Base-by-base conservation (phyloP, 2,113 vertebrate species). In the Geococcyx californianus region DNA sequence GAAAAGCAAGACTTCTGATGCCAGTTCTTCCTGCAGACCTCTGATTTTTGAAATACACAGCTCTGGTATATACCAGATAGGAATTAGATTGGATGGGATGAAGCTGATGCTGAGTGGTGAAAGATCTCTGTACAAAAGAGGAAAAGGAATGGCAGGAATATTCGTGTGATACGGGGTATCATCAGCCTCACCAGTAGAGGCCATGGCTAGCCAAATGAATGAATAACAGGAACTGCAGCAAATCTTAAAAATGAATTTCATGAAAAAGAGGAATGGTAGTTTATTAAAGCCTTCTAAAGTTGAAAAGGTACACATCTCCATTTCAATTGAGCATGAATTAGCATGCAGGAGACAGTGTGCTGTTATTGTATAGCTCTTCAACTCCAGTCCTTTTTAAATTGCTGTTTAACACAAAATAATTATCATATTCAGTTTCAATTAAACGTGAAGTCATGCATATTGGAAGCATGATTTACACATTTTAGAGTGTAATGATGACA, bases 381-480 rank as follows among this genome's bases (percentile, higher is more conserved):
- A 49, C n/a, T 83, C 56, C 36, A 63, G 20, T 49, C 69, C 47
- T 47, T 76, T 55, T 51, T 24, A 88, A 63, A 81, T 88, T 84
- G 49, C 64, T 78, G 11, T 70, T 93, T 86, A 82, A 79, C n/a
- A 60, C 28, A n/a, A 21, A 87, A 16, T 85, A 83, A 67, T 72
- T 64, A 29, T 15, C 4, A 3, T 77, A 49, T 81, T 82, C 31
- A 33, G 13, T 36, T 95, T 93, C 94, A 94, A 93, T 92, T 95
- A 90, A 94, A 58, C 70, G 23, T 55, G 29, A 60, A 93, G 56
- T 63, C 59, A 49, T 84, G 67, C 38, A 45, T 66, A 78, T 69
- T 89, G 38, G 73, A 78, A 94, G 83, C 24, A 42, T 2, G 10
- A 52, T 73, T 89, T 85, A 59, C 23, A 23, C 10, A 13, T 85